Conservation (phyloP, 2,888 invertebrate genomes). For the Isoperla grammatica region DNA sequence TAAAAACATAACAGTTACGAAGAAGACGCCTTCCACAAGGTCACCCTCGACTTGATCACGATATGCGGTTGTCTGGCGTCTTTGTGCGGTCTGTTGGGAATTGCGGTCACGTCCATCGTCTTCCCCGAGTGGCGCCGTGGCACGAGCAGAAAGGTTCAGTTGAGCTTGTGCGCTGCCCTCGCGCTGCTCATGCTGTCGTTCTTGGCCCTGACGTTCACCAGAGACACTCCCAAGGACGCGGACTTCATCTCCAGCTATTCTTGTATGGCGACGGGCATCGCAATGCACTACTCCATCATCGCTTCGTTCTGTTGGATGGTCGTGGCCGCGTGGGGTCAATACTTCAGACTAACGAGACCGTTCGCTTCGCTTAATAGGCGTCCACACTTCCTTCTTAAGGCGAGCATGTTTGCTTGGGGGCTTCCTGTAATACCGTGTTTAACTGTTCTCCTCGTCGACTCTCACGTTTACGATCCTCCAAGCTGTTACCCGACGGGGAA, state of each 20-base stretch:
- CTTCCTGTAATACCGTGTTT: slow-evolving; percentile 22
- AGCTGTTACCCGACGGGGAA: slow-evolving; percentile 25
- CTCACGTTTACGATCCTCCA: slow-evolving; percentile 13
- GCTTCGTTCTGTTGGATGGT: slow-evolving; percentile 30
- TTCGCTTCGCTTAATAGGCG: slow-evolving; percentile 17
- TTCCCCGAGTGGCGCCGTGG: slow-evolving; percentile 22
- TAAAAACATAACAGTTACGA: no score
- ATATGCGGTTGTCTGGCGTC: slow-evolving; percentile 20
- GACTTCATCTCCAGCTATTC: not conserved
- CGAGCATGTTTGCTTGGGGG: slow-evolving; percentile 27
- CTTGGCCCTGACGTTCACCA: slow-evolving; percentile 5
- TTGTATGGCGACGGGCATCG: slow-evolving; percentile 21
- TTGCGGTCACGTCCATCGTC: slow-evolving; percentile 16
- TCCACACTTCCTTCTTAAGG: slow-evolving; percentile 26
- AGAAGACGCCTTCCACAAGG: not conserved
- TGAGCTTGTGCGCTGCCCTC: slow-evolving; percentile 22
- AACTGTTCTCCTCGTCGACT: slow-evolving; percentile 3
- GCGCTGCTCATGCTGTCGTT: slow-evolving; percentile 20
- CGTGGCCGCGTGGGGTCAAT: slow-evolving; percentile 26
- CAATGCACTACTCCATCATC: slow-evolving; percentile 26
- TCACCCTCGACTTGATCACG: slow-evolving; percentile 21
- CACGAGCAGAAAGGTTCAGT: slow-evolving; percentile 25
- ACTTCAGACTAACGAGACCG: slow-evolving; percentile 21
- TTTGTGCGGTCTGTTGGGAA: slow-evolving; percentile 19
- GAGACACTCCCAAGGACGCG: not conserved